Evolutionary conservation across 2,113 vertebrate species (phyloP), one percentile per base, ranked within the genome.

Genomic region (Papio anubis): DNA sequence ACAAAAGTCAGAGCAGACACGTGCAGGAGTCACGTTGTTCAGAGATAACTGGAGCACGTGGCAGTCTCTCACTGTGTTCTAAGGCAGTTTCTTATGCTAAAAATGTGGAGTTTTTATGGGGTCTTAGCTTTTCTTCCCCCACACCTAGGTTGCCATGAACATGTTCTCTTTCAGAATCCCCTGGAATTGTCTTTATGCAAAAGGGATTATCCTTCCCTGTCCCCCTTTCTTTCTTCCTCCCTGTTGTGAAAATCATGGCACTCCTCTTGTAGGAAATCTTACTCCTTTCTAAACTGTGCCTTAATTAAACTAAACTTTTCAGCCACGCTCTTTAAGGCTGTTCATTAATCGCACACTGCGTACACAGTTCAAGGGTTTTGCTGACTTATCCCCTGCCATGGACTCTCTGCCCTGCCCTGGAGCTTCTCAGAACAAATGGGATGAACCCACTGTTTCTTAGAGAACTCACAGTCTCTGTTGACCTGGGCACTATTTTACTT

Each of bases 111-210:
- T 30, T 5, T 20, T 30, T 17, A 3, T 14, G 11, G 25, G 11
- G 35, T 40, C 43, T 25, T 40, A 3, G 25, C 76, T 50, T 21
- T n/a, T 64, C 32, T 43, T 40, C 27, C n/a, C 23, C 23, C 14
- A 55, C 8, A 8, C 14, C 10, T 2, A 9, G 25, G 0, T 5
- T 8, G 2, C 59, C 16, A 3, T 13, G 5, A 10, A 13, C 8
- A 9, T 5, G 27, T 79, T 48, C 57, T 55, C 57, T 32, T 45
- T 18, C 32, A 30, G 16, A 21, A 11, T 30, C 40, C 6, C 72
- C 57, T 64, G 57, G 70, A 18, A 12, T 23, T 9, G 1, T 32
- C 72, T 66, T 25, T 50, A 57, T 38, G 20, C 11, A 35, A 13
- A 70, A 20, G 20, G 55, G 1, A 1, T 32, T 8, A 13, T 17